Percentiles rank a stretch among this genome's conserved stretches.
These are phyloP conservation scores for Cossypha caffra DNA, from an alignment of 2,797 vertebrate genomes.

Conservation along the genomic window DNA sequence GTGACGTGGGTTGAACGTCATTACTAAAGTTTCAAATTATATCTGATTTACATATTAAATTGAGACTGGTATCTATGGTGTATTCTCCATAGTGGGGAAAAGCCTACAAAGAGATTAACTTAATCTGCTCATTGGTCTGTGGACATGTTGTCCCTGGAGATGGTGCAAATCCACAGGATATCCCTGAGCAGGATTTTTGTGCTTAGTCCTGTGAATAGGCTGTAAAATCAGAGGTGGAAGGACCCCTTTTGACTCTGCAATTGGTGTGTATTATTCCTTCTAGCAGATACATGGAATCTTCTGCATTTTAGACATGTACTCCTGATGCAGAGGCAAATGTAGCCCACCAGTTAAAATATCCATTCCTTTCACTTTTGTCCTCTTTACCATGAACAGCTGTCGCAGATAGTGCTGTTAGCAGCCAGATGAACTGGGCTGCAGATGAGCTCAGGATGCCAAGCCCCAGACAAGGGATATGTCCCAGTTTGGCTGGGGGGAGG, in stretches of 20 bases:
- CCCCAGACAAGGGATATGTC: neutral
- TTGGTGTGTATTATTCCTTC: neutral
- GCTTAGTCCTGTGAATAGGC: neutral
- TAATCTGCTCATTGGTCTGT: neutral
- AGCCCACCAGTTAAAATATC: neutral
- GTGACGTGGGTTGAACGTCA: neutral
- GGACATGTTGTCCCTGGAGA: neutral
- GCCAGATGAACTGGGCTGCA: neutral
- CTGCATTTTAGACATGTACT: neutral
- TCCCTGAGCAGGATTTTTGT: neutral
- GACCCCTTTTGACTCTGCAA: neutral
- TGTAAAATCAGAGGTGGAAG: neutral
- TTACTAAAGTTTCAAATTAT: neutral
- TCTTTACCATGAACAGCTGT: neutral
- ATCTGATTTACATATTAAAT: neutral
- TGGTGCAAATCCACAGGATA: neutral
- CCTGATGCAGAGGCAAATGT: neutral
- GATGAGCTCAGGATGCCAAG: neutral
- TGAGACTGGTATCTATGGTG: neutral
- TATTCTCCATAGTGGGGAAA: neutral
- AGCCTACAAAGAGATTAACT: neutral
- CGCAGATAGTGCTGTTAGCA: neutral
- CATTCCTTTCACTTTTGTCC: neutral
- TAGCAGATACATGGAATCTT: fast-evolving
- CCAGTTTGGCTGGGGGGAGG: neutral